Conservation (phyloP, 2,888 invertebrate genomes). For the Schizaphis graminum region DNA sequence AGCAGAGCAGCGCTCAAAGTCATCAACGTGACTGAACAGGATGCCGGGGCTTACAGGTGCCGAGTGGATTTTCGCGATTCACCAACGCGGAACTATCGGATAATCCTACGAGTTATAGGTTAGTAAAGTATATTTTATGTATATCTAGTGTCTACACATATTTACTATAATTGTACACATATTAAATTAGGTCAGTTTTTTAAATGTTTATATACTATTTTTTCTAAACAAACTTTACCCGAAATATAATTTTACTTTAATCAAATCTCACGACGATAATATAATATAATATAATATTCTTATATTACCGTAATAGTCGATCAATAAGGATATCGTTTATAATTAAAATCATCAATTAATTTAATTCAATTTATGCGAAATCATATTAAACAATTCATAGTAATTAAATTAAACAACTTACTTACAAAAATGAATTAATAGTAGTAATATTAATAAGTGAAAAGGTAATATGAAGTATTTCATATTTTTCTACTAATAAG, state of each 20-base stretch:
- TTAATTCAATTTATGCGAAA: not conserved
- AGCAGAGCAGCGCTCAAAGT: slow-evolving; percentile 50
- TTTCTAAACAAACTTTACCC: not conserved
- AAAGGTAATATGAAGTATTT: not conserved
- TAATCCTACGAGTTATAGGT: slow-evolving; percentile 56
- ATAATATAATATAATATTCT: not conserved
- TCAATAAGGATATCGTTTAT: not conserved
- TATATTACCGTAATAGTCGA: not conserved
- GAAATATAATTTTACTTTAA: not conserved
- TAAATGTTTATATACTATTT: not conserved
- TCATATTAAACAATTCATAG: not conserved
- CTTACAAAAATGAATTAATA: not conserved
- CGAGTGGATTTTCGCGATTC: slow-evolving; percentile 58
- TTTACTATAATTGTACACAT: not conserved
- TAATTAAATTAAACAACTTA: not conserved
- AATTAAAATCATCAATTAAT: not conserved
- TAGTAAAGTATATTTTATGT: not conserved
- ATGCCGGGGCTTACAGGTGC: slow-evolving; percentile 57
- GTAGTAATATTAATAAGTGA: not conserved
- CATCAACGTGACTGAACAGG: slow-evolving; percentile 49
- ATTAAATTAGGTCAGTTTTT: not conserved
- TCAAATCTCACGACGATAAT: not conserved
- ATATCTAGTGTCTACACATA: not conserved
- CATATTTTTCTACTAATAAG: not conserved
- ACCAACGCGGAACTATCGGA: slow-evolving; percentile 53